These are phyloP conservation scores for Cheilinus undulatus DNA, from an alignment of 2,113 vertebrate species.

Conservation along the genomic window DNA sequence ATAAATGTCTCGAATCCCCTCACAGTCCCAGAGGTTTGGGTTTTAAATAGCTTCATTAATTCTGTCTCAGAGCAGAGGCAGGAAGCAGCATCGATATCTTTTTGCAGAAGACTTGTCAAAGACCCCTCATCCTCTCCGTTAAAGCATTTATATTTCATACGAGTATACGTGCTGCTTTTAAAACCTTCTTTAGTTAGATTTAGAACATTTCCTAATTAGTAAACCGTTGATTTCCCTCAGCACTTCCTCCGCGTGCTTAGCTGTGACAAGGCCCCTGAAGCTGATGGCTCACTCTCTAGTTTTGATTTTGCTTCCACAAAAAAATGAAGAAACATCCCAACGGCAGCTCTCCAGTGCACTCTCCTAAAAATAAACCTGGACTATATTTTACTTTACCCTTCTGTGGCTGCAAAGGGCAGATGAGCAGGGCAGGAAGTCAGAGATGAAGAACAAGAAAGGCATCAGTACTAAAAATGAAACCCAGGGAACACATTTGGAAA, in stretches of 20 bases:
- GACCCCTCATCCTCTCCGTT: neutral
- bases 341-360: neutral
- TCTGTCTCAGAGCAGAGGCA: neutral
- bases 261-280: neutral
- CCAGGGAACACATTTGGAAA: too few species aligned
- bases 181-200: neutral
- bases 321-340: neutral
- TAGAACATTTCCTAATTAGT: neutral
- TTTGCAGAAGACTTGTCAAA: too few species aligned
- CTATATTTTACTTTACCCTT: neutral
- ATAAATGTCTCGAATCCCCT: neutral
- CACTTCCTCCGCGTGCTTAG: neutral
- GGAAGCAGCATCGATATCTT: neutral
- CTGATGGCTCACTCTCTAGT: neutral
- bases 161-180: neutral
- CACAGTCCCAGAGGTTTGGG: neutral
- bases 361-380: neutral
- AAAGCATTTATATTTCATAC: neutral
- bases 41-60: constrained; percentile 22
- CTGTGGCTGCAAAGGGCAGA: neutral
- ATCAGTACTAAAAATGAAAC: too few species aligned
- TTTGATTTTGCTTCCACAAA: neutral
- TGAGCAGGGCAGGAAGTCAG: neutral
- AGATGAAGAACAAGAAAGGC: neutral
- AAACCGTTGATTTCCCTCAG: neutral